phyloP scores from a whole-genome alignment of 2,888 invertebrate species.

The Ophraella communa region DNA sequence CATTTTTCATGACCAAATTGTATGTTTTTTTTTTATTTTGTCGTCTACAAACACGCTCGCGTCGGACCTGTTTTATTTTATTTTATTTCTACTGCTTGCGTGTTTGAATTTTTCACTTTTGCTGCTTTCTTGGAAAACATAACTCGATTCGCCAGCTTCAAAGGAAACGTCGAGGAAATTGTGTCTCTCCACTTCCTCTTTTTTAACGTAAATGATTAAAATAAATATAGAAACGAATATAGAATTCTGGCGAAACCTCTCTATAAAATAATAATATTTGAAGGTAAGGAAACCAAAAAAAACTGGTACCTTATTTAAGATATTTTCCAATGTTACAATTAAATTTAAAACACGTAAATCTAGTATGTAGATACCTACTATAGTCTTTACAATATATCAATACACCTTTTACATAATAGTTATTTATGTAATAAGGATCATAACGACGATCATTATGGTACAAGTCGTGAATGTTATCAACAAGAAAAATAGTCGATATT shows the following conservation, averaged over 20 bases:
- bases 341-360: too few relatives aligned
- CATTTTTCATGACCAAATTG: background rate
- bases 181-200: conserved; percentile 19
- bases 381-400: too few relatives aligned
- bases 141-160: conserved; percentile 35
- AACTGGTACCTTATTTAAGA: too few relatives aligned
- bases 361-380: too few relatives aligned
- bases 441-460: too few relatives aligned
- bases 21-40: background rate
- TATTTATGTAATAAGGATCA: too few relatives aligned
- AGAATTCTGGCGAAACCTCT: background rate
- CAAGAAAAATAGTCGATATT: too few relatives aligned
- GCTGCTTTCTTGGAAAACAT: conserved; percentile 20
- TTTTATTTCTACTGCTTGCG: background rate
- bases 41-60: background rate
- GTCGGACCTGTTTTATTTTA: background rate
- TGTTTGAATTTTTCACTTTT: conserved; percentile 35
- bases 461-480: too few relatives aligned
- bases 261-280: too few relatives aligned
- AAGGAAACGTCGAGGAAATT: conserved; percentile 26
- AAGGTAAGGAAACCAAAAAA: too few relatives aligned
- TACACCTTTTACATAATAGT: too few relatives aligned
- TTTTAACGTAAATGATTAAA: conserved; percentile 22
- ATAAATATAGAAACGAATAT: background rate
- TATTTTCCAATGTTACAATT: too few relatives aligned